Percentiles rank a stretch among this genome's conserved stretches.
These are phyloP conservation scores for Eristalis arbustorum DNA, from an alignment of 2,888 invertebrate species.

Conservation along the genomic window DNA sequence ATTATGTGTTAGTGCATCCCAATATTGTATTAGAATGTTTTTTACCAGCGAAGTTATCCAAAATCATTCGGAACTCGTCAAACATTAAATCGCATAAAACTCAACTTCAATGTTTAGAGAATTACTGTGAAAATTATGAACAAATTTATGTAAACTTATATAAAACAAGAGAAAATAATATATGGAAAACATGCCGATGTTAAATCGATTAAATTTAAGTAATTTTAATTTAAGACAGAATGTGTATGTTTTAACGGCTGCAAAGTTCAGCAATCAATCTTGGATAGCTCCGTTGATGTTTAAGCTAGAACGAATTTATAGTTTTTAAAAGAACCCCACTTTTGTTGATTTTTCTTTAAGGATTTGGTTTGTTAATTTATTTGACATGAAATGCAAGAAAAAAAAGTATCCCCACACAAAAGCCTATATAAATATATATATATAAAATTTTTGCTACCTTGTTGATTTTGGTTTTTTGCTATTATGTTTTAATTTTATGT, in stretches of 20 bases:
- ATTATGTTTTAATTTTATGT: slow-evolving; percentile 50
- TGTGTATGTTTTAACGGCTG: not conserved
- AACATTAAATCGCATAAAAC: not conserved
- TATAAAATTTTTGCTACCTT: slow-evolving; percentile 60
- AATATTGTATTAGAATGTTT: slow-evolving; percentile 43
- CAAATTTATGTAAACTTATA: not conserved
- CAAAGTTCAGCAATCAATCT: not conserved
- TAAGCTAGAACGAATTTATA: slow-evolving; percentile 31
- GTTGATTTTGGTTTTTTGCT: slow-evolving; percentile 62
- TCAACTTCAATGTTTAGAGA: not conserved
- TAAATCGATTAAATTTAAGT: not conserved
- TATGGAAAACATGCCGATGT: not conserved
- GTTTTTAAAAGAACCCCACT: slow-evolving; percentile 32
- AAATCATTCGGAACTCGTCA: not conserved
- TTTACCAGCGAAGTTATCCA: slow-evolving; percentile 45
- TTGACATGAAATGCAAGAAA: slow-evolving; percentile 57
- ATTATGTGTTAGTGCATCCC: slow-evolving; percentile 73
- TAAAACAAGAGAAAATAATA: not conserved
- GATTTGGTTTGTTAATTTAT: slow-evolving; percentile 54
- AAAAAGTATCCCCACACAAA: slow-evolving; percentile 47
- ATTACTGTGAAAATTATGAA: not conserved
- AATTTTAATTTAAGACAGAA: not conserved
- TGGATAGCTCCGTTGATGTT: slow-evolving; percentile 43
- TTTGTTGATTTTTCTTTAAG: slow-evolving; percentile 49
- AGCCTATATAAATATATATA: slow-evolving; percentile 47